A percentile compares a stretch with the other conserved stretches of the same genome.
phyloP scores from a whole-genome alignment of 2,888 invertebrate genomes.

The Julus scandinavius region DNA sequence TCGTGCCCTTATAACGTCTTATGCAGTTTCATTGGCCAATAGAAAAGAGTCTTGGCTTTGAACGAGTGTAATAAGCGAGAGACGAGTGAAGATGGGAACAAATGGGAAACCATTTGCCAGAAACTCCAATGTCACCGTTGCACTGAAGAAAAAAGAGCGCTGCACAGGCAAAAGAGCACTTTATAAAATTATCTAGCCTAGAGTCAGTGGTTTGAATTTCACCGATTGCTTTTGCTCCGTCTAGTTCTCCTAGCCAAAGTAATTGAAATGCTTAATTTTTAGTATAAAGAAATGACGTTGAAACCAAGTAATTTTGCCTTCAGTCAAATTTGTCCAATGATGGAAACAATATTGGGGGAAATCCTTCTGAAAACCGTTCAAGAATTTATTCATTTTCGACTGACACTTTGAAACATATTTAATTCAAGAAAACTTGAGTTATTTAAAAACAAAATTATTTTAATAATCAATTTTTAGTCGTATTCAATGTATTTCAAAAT shows the following conservation, averaged over 20 bases:
- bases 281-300: background rate
- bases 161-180: background rate
- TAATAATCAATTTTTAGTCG: too few relatives aligned
- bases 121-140: conserved; percentile 4
- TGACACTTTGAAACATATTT: too few relatives aligned
- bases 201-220: background rate
- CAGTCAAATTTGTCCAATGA: too few relatives aligned
- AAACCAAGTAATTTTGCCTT: background rate
- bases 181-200: conserved; percentile 19
- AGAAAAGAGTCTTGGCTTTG: conserved; percentile 7
- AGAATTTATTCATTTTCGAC: too few relatives aligned
- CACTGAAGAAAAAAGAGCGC: background rate
- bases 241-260: conserved; percentile 4
- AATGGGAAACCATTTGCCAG: conserved; percentile 44
- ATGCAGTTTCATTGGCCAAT: conserved; percentile 46
- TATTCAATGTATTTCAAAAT: too few relatives aligned
- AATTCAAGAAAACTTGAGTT: too few relatives aligned
- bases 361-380: too few relatives aligned
- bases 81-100: conserved; percentile 40
- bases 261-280: conserved; percentile 36
- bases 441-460: too few relatives aligned
- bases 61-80: conserved; percentile 43
- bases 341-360: too few relatives aligned
- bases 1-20: conserved; percentile 40
- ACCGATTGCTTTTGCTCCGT: background rate